Evolutionary conservation across 2,797 vertebrate genomes (phyloP).

Genomic region (Lithobates pipiens): DNA sequence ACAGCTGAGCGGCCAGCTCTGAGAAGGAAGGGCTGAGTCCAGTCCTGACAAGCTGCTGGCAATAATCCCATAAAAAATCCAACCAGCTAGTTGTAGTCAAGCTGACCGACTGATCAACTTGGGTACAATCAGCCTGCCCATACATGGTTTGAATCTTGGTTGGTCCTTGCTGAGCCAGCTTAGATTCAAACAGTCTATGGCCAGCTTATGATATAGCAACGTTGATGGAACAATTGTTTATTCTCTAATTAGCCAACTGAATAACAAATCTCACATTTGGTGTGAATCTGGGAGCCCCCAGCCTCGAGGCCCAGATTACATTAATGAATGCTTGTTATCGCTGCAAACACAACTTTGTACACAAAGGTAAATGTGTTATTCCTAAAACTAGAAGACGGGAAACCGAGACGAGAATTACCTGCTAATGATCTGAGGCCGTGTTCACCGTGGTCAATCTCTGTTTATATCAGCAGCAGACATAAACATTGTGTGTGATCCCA

Average conservation of each 20-base stretch:
- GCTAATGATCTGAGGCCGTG: conserved; percentile 13
- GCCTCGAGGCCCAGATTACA: conserved; percentile 2
- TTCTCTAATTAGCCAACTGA: conserved; percentile 30
- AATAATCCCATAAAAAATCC: too few relatives aligned
- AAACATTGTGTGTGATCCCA: not conserved
- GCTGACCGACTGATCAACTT: too few relatives aligned
- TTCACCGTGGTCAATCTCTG: not conserved
- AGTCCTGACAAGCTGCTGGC: too few relatives aligned
- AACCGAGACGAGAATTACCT: not conserved
- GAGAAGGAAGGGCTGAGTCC: too few relatives aligned
- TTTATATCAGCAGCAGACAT: not conserved
- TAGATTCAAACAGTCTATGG: too few relatives aligned
- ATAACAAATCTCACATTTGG: not conserved
- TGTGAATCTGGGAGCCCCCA: not conserved
- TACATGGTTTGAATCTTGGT: too few relatives aligned
- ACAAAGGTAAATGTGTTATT: not conserved
- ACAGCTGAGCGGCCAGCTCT: too few relatives aligned
- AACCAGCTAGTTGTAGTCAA: too few relatives aligned
- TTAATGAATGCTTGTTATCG: conserved; percentile 3
- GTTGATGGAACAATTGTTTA: not conserved
- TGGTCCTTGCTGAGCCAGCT: too few relatives aligned
- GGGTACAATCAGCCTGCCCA: too few relatives aligned
- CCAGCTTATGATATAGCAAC: too few relatives aligned
- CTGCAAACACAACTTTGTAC: not conserved
- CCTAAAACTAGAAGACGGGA: not conserved